Conservation (phyloP, 2,113 vertebrate species). For the Turdus rufiventris region DNA sequence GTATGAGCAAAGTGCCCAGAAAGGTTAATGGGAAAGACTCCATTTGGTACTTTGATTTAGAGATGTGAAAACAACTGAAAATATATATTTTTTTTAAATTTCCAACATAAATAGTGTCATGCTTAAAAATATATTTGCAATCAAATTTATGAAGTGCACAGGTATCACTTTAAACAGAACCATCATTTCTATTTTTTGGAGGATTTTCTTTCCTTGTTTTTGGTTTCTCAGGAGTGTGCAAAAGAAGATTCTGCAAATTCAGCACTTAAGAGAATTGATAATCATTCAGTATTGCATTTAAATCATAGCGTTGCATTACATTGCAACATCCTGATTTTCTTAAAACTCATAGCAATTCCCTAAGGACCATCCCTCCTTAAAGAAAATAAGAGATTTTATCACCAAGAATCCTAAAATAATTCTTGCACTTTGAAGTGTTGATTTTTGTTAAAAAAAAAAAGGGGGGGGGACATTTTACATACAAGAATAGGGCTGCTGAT, state of each 20-base stretch:
- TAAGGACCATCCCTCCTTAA: constrained; percentile 1
- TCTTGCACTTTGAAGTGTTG: background rate
- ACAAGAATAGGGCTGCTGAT: constrained; percentile 48
- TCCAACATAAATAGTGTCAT: constrained; percentile 44
- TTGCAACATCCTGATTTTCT: constrained; percentile 46
- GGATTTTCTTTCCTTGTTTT: background rate
- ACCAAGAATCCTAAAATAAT: constrained; percentile 28
- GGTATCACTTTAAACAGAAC: constrained; percentile 45
- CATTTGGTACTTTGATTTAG: constrained; percentile 52
- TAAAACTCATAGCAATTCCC: constrained; percentile 20
- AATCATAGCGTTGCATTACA: constrained; percentile 34
- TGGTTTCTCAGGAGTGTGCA: constrained; percentile 24
- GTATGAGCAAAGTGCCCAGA: background rate
- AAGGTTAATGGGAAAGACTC: background rate
- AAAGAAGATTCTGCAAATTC: constrained; percentile 25
- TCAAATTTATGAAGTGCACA: constrained; percentile 61
- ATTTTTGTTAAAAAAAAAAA: background rate
- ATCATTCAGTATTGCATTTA: constrained; percentile 49
- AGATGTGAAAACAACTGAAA: constrained; percentile 60
- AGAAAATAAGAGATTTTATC: constrained; percentile 45
- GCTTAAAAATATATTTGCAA: constrained; percentile 63
- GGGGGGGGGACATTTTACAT: constrained; percentile 16
- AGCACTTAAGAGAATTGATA: constrained; percentile 54
- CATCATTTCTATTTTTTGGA: constrained; percentile 5
- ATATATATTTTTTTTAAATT: background rate